phyloP scores from a whole-genome alignment of 2,888 invertebrate species.

The Pandemis cinnamomeana region DNA sequence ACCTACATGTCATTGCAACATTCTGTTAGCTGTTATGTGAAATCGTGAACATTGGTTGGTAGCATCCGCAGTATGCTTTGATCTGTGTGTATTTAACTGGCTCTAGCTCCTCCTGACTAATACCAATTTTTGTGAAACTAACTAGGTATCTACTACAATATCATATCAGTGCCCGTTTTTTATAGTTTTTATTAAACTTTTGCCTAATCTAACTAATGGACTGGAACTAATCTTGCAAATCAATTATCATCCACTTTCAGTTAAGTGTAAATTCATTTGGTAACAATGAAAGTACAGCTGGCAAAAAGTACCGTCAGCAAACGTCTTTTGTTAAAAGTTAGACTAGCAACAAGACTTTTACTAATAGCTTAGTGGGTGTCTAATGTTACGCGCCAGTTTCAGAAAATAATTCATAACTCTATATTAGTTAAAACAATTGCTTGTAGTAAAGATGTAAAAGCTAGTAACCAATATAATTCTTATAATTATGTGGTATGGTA shows the following conservation, averaged over 20 bases:
- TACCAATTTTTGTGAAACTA: neutral
- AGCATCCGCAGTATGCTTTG: constrained; percentile 36
- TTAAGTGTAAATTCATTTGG: neutral
- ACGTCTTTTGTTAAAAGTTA: too few species aligned
- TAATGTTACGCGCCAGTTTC: too few species aligned
- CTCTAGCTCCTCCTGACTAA: neutral
- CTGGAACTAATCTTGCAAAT: too few species aligned
- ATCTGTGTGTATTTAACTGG: neutral
- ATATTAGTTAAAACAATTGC: too few species aligned
- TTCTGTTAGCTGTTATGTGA: constrained; percentile 34
- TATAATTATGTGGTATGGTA: neutral
- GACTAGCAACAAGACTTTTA: too few species aligned
- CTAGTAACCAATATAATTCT: too few species aligned
- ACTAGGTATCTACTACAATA: neutral
- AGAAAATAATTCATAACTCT: too few species aligned
- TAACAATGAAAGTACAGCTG: too few species aligned
- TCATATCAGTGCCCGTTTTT: neutral
- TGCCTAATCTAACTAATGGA: too few species aligned
- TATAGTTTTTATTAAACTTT: neutral
- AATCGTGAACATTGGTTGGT: constrained; percentile 14
- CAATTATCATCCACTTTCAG: neutral
- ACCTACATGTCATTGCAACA: constrained; percentile 43
- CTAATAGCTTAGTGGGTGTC: too few species aligned
- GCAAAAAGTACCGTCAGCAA: too few species aligned
- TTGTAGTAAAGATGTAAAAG: too few species aligned